phyloP scores from a whole-genome alignment of 2,888 invertebrate genomes.

The Schrankia costaestrigalis region DNA sequence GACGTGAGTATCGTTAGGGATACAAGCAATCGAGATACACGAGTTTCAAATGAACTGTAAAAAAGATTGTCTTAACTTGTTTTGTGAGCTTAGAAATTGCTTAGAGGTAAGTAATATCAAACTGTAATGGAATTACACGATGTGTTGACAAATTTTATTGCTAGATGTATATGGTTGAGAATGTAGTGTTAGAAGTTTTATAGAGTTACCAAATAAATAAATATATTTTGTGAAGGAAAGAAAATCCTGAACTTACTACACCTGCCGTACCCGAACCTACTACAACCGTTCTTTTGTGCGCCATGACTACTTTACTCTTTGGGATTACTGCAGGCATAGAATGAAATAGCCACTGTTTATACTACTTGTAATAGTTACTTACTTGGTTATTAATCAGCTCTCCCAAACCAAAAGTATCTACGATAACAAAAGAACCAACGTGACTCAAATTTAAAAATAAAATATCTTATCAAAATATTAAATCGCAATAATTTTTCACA shows the following conservation, averaged over 20 bases:
- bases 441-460: neutral
- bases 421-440: neutral
- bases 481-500: conserved; percentile 13
- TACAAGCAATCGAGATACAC: too few relatives aligned
- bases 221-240: too few relatives aligned
- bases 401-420: neutral
- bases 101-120: conserved; percentile 20
- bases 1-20: too few relatives aligned
- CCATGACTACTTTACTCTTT: too few relatives aligned
- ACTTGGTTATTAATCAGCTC: too few relatives aligned
- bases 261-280: neutral
- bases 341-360: too few relatives aligned
- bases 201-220: neutral
- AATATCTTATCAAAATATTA: conserved; percentile 4
- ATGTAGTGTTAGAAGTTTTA: neutral
- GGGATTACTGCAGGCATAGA: too few relatives aligned
- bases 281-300: too few relatives aligned
- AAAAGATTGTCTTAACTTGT: too few relatives aligned
- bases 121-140: conserved; percentile 14
- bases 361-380: too few relatives aligned
- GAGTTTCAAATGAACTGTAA: too few relatives aligned
- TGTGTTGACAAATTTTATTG: conserved; percentile 22
- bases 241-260: conserved; percentile 1
- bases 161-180: conserved; percentile 8
- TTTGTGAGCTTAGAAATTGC: too few relatives aligned